phyloP scores from a whole-genome alignment of 2,888 invertebrate genomes.

The Netelia fuscicornis region DNA sequence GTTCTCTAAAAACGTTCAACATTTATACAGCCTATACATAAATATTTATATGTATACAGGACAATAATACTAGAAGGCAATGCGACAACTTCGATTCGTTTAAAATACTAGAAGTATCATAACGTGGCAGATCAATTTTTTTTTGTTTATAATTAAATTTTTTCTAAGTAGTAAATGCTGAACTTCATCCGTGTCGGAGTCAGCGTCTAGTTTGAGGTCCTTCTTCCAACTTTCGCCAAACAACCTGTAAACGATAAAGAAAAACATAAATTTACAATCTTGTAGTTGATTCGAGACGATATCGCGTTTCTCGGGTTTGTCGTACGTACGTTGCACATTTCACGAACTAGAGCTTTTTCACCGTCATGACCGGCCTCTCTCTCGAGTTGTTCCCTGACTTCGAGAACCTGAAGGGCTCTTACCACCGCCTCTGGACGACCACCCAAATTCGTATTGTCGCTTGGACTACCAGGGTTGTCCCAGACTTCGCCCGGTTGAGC shows the following conservation, averaged over 20 bases:
- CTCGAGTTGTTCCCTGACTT: slow-evolving; percentile 95
- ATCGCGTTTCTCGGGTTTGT: slow-evolving; percentile 7
- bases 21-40: slow-evolving; percentile 63
- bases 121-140: slow-evolving; percentile 50
- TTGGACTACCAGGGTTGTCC: slow-evolving; percentile 79
- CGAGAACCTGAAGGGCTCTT: slow-evolving; percentile 95
- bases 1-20: slow-evolving; percentile 49
- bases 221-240: slow-evolving; percentile 96
- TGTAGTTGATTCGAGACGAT: neutral
- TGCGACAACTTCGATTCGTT: slow-evolving; percentile 64
- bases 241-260: slow-evolving; percentile 87
- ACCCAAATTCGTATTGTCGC: slow-evolving; percentile 84
- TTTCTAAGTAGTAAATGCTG: slow-evolving; percentile 18
- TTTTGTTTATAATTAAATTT: slow-evolving; percentile 6
- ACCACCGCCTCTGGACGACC: slow-evolving; percentile 96
- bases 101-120: slow-evolving; percentile 54
- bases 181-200: slow-evolving; percentile 51
- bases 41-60: slow-evolving; percentile 60
- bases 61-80: slow-evolving; percentile 65
- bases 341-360: slow-evolving; percentile 96
- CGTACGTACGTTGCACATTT: slow-evolving; percentile 95
- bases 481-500: slow-evolving; percentile 82
- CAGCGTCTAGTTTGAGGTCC: slow-evolving; percentile 88
- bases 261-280: slow-evolving; percentile 23
- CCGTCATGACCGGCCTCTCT: slow-evolving; percentile 91